Evolutionary conservation across 2,888 invertebrate species (phyloP), one percentile per base, ranked within the genome.

Genomic region (Agrotis segetum): DNA sequence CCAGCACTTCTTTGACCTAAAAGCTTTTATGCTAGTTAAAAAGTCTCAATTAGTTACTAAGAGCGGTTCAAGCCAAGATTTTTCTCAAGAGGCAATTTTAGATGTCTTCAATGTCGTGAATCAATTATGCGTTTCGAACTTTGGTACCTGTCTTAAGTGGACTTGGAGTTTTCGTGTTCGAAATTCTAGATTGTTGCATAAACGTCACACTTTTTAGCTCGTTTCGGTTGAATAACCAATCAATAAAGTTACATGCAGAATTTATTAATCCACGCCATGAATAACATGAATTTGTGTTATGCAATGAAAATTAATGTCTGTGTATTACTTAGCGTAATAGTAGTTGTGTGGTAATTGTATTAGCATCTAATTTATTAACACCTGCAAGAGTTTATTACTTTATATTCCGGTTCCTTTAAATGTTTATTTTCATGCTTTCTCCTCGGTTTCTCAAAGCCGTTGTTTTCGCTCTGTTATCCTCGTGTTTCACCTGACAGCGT

Each of bases 1-100:
- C 58, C 61, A 74, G 67, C 67, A 68, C 77, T 70, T 72, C 68
- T 83, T 71, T 72, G 79, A 83, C 75, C 75, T 79, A 75, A 80
- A 81, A 79, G 73, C 76, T 74, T 84, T 79, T 67, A 70, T 71
- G 40, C 68, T 75, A 80, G 69, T 85, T 79, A 77, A 73, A 81
- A 83, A 78, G 71, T 75, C 77, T 77, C 79, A 81, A 83, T 83
- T 76, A 78, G 69, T 67, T 71, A 71, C 64, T 65, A 74, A 79
- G 60, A 72, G 71, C 72, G 65, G 59, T 67, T 74, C 60, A 61
- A 59, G 76, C 58, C 63, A 79, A 77, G 72, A 76, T 71, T 85
- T 83, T 81, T 83, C 67, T 67, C 76, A 68, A 65, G 67, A 68
- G 58, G 56, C 19, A 71, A 71, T 74, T 75, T 74, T 24, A 67